Percentiles rank a stretch among this genome's conserved stretches.
Conservation (phyloP, 2,888 invertebrate genomes). For the Hesperia comma region DNA sequence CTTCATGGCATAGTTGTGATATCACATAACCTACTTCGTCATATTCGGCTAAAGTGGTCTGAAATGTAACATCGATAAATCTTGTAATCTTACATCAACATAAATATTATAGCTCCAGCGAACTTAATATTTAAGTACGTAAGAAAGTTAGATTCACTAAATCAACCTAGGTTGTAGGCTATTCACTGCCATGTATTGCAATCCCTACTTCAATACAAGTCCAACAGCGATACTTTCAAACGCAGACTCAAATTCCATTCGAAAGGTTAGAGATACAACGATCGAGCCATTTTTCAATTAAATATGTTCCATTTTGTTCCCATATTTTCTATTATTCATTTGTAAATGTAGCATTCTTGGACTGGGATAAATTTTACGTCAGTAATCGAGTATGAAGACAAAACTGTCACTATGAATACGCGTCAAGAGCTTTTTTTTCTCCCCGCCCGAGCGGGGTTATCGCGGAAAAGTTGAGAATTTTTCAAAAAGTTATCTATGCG, state of each 20-base stretch:
- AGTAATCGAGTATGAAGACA: no score
- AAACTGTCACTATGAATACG: conserved; percentile 61
- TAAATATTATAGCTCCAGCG: not conserved
- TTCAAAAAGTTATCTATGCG: conserved; percentile 82
- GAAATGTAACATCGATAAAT: no score
- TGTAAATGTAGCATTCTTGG: no score
- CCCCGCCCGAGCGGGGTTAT: conserved; percentile 72
- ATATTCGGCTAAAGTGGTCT: no score
- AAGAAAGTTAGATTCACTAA: conserved; percentile 1
- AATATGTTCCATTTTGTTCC: no score
- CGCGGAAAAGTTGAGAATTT: conserved; percentile 82
- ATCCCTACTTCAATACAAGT: not conserved
- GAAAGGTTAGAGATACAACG: conserved; percentile 1
- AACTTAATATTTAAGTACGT: not conserved
- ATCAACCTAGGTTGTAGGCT: conserved; percentile 2
- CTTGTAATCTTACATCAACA: no score
- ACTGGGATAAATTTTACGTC: no score
- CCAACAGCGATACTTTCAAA: conserved; percentile 16
- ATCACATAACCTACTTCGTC: no score
- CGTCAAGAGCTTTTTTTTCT: conserved; percentile 71
- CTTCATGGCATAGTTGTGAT: no score
- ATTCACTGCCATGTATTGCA: conserved; percentile 10
- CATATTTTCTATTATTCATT: no score
- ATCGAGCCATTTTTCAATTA: no score
- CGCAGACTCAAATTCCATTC: conserved; percentile 17